Evolutionary conservation across 2,797 vertebrate genomes (phyloP), one percentile per base, ranked within the genome.

Genomic region (Sebastes oblongus): DNA sequence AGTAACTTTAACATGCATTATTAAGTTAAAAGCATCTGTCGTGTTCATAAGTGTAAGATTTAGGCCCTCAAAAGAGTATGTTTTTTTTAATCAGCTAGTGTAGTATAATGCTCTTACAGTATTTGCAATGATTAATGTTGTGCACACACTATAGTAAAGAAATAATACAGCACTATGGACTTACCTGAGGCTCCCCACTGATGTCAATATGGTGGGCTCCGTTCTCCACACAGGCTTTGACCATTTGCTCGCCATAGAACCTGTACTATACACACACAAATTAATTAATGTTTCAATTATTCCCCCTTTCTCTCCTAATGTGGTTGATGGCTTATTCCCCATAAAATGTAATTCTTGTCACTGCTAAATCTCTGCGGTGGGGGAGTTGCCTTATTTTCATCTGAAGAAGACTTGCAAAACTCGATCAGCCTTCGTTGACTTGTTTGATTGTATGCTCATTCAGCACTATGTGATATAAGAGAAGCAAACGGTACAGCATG

Each of bases 141-240:
- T 36, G 12, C 5, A 52, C 24, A 72, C 30, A 42, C 25, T 59
- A 18, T 18, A 58, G 2, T 4, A 8, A 12, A 58, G 22, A 52
- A 25, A 29, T 24, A 22, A 42, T 42, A 20, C 24, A 39, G 25
- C 34, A 69, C 22, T 14, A 2, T 55, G 13, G 2, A 3, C 34
- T n/a, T 95, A 99, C 98, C 96, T 99, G 97, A 64, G 98, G 97
- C 83, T 99, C 98, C 88, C 98, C 98, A 86, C 91, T 93, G 90
- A 99, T 97, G 88, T 99, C 98, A 27, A 99, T 91, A 81, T 91
- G 97, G 87, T 96, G 97, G 18, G 98, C 92, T 87, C 97, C 98
- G 73, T 98, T 99, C 92, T 99, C 98, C 91, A 99, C 90, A 82
- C 98, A 99, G 29, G 98, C 97, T 93, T 96, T 96, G 18, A 99